phyloP scores from a whole-genome alignment of 2,797 vertebrate genomes.

The Acipenser oxyrinchus region DNA sequence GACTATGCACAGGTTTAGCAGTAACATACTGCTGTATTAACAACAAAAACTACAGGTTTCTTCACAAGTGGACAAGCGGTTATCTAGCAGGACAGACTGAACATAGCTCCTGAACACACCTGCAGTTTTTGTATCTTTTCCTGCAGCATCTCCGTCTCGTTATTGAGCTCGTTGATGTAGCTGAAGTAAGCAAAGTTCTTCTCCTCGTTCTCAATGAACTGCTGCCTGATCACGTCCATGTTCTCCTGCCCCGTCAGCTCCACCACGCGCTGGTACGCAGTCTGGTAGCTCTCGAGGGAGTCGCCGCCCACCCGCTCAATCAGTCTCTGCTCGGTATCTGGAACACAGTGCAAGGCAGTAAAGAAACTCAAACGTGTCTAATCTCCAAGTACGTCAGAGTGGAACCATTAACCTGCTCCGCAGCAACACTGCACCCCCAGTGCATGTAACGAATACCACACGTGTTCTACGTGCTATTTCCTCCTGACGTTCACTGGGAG shows the following conservation, averaged over 20 bases:
- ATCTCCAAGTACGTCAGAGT: no score
- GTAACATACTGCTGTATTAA: no score
- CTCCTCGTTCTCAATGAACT: slow-evolving; percentile 37
- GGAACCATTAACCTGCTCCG: no score
- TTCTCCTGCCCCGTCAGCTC: slow-evolving; percentile 27
- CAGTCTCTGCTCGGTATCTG: slow-evolving; percentile 9
- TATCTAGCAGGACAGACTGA: no score
- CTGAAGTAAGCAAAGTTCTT: slow-evolving; percentile 46
- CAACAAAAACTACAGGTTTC: no score
- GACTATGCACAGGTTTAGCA: no score
- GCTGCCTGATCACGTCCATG: slow-evolving; percentile 24
- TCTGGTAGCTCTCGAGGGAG: slow-evolving; percentile 38
- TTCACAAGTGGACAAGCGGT: no score
- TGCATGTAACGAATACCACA: no score
- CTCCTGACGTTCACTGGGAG: no score
- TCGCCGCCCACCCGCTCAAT: slow-evolving; percentile 21
- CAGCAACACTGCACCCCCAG: no score
- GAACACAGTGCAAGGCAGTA: background rate
- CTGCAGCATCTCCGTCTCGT: slow-evolving; percentile 31
- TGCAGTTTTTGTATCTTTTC: slow-evolving; percentile 36
- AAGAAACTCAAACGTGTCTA: no score
- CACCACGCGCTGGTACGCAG: slow-evolving; percentile 39
- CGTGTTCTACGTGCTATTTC: no score
- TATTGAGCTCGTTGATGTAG: slow-evolving; percentile 37
- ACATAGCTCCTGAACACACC: slow-evolving; percentile 27